Percentiles rank a stretch among this genome's conserved stretches.
These are phyloP conservation scores for Otocyon megalotis DNA, from an alignment of 2,113 vertebrate species.

Conservation along the genomic window DNA sequence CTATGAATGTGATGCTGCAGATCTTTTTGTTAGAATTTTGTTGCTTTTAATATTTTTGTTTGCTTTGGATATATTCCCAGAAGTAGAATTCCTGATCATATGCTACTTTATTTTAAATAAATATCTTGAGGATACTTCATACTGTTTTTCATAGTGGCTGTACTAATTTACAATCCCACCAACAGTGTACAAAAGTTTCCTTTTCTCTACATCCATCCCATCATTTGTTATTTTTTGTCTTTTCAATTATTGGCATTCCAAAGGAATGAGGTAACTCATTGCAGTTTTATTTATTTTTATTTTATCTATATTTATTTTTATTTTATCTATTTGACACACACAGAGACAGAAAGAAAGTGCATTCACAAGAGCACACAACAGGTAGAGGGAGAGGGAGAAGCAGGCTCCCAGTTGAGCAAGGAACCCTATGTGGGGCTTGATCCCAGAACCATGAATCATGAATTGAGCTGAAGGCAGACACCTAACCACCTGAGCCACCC, in stretches of 20 bases:
- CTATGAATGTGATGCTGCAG: not conserved
- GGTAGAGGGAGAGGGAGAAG: no score
- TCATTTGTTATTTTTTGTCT: not conserved
- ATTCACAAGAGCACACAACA: no score
- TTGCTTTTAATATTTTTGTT: not conserved
- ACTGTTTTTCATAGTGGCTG: not conserved
- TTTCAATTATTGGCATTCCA: not conserved
- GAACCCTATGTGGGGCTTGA: no score
- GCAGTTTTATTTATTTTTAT: not conserved
- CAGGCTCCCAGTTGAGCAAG: no score
- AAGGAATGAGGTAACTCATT: not conserved
- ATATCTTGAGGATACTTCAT: not conserved
- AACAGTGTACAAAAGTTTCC: not conserved
- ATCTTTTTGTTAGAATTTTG: not conserved
- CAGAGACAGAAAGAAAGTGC: no score
- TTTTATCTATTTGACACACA: no score
- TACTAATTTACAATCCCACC: not conserved
- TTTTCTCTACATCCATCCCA: not conserved
- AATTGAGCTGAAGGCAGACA: no score
- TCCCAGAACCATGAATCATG: no score
- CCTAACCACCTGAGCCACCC: no score
- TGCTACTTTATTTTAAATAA: not conserved
- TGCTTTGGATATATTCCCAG: not conserved
- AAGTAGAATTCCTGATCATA: not conserved
- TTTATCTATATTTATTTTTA: no score